These are phyloP conservation scores for Drosophila atroscutellata DNA, from an alignment of 2,888 invertebrate species.

Conservation along the genomic window DNA sequence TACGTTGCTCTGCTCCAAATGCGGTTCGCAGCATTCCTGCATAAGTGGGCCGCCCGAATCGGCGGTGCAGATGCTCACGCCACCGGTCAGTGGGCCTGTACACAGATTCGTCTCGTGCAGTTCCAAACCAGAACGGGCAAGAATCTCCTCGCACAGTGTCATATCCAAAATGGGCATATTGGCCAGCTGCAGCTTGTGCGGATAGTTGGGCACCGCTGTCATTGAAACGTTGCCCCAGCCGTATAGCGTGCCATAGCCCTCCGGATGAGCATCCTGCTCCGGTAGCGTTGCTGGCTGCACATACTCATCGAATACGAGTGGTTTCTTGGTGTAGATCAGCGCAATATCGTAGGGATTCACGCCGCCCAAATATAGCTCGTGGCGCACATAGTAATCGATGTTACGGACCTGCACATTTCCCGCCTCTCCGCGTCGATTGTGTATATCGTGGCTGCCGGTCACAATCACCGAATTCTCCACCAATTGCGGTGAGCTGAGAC, in stretches of 20 bases:
- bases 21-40: conserved; percentile 76
- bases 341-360: conserved; percentile 84
- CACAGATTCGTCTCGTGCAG: conserved; percentile 84
- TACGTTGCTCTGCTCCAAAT: conserved; percentile 64
- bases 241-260: conserved; percentile 82
- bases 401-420: conserved; percentile 74
- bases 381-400: conserved; percentile 81
- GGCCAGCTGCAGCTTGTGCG: conserved; percentile 80
- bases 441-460: conserved; percentile 83
- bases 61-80: conserved; percentile 83
- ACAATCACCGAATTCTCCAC: conserved; percentile 80
- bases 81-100: conserved; percentile 83
- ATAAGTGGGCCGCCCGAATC: conserved; percentile 84
- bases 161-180: conserved; percentile 82
- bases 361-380: conserved; percentile 82
- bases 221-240: conserved; percentile 84
- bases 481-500: conserved; percentile 73
- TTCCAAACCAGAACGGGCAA: conserved; percentile 76
- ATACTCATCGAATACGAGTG: conserved; percentile 75
- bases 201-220: conserved; percentile 81
- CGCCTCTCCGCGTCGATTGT: conserved; percentile 64
- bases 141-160: conserved; percentile 77
- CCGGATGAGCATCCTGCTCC: conserved; percentile 69
- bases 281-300: conserved; percentile 82
- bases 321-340: conserved; percentile 80